Evolutionary conservation across 2,888 invertebrate genomes (phyloP), one percentile per base, ranked within the genome.

Genomic region (Tanytarsus gracilentus): DNA sequence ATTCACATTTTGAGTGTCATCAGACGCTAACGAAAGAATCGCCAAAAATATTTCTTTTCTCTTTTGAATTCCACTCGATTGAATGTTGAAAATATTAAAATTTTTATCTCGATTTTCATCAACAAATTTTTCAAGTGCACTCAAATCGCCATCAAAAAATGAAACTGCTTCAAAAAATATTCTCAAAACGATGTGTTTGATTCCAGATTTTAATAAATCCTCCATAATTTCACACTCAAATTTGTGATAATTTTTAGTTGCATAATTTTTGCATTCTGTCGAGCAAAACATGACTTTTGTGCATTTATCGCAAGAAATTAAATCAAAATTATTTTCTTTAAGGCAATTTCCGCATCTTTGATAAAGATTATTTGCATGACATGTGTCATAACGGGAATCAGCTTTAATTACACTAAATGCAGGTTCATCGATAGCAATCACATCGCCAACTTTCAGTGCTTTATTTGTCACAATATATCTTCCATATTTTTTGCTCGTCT

Each of bases 361-460:
- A 51, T 72, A 74, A 18, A 69, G 70, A 69, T 70, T 70, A 14
- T 70, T 70, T 56, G 72, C 68, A 55, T 73, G 63, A 23, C 58
- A 58, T 9, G 58, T 58, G 21, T 23, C 30, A 25, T 58, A 58
- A 14, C 58, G 58, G 6, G 39, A 39, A 26, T 58, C 58, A 11
- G 44, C 44, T 29, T 58, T 58, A 11, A 73, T 64, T 1, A 84
- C 73, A 2, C 79, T 76, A 23, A 81, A 77, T 69, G 83, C 92
- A 0, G 92, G 86, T 61, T 83, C 77, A 71, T 95, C 95, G 50
- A 85, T 75, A 1, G 81, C 83, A 30, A 95, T 69, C 5, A 91
- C 73, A 69, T 92, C 89, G 50, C 89, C 89, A 48, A 85, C 81
- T 64, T 75, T 69, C 62, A 90, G 81, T 67, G 85, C 78, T 62